phyloP scores from a whole-genome alignment of 2,797 vertebrate species.

The Aphelocoma californica region DNA sequence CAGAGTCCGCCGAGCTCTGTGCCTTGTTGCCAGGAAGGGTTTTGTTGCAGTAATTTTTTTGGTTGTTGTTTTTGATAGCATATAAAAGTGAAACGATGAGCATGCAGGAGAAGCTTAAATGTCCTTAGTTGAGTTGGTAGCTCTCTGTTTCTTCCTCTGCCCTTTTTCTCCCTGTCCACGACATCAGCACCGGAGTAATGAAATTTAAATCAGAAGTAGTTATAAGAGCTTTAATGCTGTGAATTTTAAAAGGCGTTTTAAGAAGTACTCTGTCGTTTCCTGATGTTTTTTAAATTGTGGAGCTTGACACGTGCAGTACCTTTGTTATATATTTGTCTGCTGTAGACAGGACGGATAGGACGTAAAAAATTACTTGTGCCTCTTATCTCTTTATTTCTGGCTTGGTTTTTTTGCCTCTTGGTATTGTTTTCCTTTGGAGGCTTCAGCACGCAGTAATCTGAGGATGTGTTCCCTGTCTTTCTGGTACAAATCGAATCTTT shows the following conservation, averaged over 20 bases:
- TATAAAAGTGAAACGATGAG: background rate
- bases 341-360: background rate
- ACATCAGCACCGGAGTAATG: background rate
- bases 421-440: background rate
- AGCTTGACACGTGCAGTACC: background rate
- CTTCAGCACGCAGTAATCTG: background rate
- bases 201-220: background rate
- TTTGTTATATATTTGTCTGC: background rate
- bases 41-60: background rate
- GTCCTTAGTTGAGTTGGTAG: background rate
- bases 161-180: background rate
- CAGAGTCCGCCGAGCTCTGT: background rate
- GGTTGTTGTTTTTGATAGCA: background rate
- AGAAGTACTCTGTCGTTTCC: background rate
- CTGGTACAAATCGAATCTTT: background rate
- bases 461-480: background rate
- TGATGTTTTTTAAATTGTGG: background rate
- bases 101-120: background rate
- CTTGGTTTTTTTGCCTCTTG: background rate
- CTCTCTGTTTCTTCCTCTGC: background rate
- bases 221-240: background rate
- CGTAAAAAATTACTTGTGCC: background rate
- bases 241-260: accelerated
- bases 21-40: background rate
- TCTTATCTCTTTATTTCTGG: background rate